Evolutionary conservation across 2,113 vertebrate species (phyloP), one percentile per base, ranked within the genome.

Genomic region (Ammodytes dubius): DNA sequence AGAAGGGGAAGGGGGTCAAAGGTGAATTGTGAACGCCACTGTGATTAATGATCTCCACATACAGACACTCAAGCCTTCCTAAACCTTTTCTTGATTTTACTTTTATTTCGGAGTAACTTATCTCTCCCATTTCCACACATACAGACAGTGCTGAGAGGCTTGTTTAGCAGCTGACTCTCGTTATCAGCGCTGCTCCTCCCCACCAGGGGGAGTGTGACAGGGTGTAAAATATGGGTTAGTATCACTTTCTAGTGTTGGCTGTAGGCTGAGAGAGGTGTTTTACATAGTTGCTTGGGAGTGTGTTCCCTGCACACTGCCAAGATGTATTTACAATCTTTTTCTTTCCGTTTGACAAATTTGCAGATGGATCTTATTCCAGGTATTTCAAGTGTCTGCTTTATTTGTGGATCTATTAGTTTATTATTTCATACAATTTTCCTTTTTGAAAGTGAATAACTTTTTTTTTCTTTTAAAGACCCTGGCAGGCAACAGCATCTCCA

Each of bases 1-100:
- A 91, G 72, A 83, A 56, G 58, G 37, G 15, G 10, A 6, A 40
- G 56, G 67, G 63, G 83, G 87, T 92, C 81, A 93, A 65, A 93
- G 87, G 54, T 90, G 39, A 93, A 74, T 14, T 70, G 56, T 63
- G 50, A 82, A 85, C n/a, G 67, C 74, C 70, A 77, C 43, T 77
- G 53, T 88, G 81, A 92, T 60, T 47, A 64, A 86, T 79, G 68
- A 64, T 46, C 12, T 40, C 67, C 78, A 72, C 52, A 77, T 63
- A 27, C 37, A 71, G 37, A 74, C 64, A 64, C 45, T 13, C 11
- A 5, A 39, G 19, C 7, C 56, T 17, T 69, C 43, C 39, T 80
- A 71, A 74, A 80, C 64, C 65, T 71, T 54, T 56, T 61, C n/a
- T 74, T 80, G 1, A 53, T 71, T 83, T 83, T n/a, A 39, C 39